Conservation (phyloP, 2,113 vertebrate species). For the Dolichallabes microphthalmus region DNA sequence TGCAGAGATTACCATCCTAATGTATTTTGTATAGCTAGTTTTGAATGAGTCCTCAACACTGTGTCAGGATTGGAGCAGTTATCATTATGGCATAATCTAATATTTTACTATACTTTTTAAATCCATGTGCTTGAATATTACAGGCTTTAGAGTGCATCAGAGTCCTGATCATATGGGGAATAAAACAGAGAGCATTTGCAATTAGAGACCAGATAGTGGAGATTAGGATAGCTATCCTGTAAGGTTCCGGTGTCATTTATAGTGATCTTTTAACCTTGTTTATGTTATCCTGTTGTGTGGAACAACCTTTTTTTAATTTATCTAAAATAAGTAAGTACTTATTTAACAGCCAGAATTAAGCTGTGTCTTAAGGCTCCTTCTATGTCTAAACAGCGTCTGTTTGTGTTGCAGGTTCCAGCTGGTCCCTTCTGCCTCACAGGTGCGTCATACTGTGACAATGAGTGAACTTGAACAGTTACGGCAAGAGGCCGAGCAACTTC, state of each 20-base stretch:
- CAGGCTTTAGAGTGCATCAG: not conserved
- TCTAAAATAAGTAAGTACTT: not conserved
- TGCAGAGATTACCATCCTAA: not conserved
- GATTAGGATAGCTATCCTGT: not conserved
- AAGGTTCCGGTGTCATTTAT: not conserved
- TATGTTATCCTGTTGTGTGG: not conserved
- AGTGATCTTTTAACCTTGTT: not conserved
- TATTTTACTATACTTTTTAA: not conserved
- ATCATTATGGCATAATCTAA: not conserved
- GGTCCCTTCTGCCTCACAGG: constrained; percentile 31
- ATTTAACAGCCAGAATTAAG: not conserved
- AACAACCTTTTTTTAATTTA: not conserved
- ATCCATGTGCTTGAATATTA: not conserved
- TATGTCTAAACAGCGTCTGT: not conserved
- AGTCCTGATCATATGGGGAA: no score
- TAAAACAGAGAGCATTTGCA: no score
- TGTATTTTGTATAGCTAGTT: not conserved
- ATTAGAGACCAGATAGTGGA: not conserved
- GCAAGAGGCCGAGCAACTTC: constrained; percentile 94
- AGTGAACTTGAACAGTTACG: constrained; percentile 97
- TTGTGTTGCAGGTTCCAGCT: constrained; percentile 64
- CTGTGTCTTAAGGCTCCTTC: not conserved
- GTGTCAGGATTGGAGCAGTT: not conserved
- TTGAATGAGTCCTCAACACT: not conserved
- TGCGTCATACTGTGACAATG: constrained; percentile 75